phyloP scores from a whole-genome alignment of 2,113 vertebrate genomes.

The Sinocyclocheilus anophthalmus region DNA sequence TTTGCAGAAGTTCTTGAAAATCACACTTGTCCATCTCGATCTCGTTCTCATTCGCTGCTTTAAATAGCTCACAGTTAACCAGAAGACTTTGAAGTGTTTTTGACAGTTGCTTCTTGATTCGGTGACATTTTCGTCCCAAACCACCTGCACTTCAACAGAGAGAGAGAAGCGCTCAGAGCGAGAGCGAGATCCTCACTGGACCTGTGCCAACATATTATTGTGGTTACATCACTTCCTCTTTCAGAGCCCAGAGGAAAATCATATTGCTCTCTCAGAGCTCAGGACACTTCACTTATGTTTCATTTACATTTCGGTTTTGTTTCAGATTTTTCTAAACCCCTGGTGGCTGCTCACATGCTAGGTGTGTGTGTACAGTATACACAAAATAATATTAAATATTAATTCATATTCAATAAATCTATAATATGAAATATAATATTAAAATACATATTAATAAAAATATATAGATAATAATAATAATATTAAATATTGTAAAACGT shows the following conservation, averaged over 20 bases:
- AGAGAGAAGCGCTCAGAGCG: slow-evolving; percentile 21
- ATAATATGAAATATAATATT: neutral
- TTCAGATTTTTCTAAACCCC: neutral
- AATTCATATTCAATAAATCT: neutral
- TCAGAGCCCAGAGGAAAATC: neutral
- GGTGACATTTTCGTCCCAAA: slow-evolving; percentile 53
- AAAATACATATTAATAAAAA: too few species aligned
- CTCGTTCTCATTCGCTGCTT: slow-evolving; percentile 43
- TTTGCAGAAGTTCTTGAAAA: slow-evolving; percentile 38
- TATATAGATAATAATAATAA: too few species aligned
- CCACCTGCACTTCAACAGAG: slow-evolving; percentile 50
- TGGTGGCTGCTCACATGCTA: too few species aligned
- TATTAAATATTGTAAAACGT: too few species aligned
- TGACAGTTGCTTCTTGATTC: slow-evolving; percentile 54
- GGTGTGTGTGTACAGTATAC: too few species aligned
- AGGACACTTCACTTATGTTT: neutral
- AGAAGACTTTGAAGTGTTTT: slow-evolving; percentile 58
- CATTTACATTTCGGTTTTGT: neutral
- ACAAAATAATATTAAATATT: too few species aligned
- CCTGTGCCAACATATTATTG: slow-evolving; percentile 47
- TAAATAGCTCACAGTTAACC: slow-evolving; percentile 57
- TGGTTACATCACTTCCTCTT: slow-evolving; percentile 46
- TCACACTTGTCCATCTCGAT: slow-evolving; percentile 49
- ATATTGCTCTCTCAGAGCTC: neutral
- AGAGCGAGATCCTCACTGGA: slow-evolving; percentile 21